phyloP scores from a whole-genome alignment of 2,888 invertebrate genomes.

The Cosmia pyralina region DNA sequence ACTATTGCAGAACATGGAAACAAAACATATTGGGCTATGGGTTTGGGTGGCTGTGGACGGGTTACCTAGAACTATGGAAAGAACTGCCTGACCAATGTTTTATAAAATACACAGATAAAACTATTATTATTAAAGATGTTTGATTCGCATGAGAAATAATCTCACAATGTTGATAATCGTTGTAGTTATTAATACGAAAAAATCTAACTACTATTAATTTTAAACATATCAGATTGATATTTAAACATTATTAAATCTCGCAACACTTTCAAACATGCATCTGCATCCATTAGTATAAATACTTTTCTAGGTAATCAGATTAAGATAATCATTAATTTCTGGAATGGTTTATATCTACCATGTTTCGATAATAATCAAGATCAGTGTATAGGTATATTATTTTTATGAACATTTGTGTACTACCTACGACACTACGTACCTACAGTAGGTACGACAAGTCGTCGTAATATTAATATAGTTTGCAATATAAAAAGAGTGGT shows the following conservation, averaged over 20 bases:
- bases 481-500: conserved; percentile 26
- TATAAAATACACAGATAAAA: too few species aligned
- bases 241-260: conserved; percentile 21
- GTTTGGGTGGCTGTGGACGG: too few species aligned
- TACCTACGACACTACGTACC: conserved; percentile 26
- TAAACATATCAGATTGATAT: conserved; percentile 33
- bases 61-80: too few species aligned
- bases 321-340: conserved; percentile 25
- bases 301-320: conserved; percentile 4
- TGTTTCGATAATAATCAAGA: conserved; percentile 5
- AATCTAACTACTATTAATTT: conserved; percentile 20
- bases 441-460: conserved; percentile 15
- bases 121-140: too few species aligned
- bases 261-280: conserved; percentile 37
- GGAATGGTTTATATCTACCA: conserved; percentile 42
- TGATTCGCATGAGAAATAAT: background rate
- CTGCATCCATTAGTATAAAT: conserved; percentile 18
- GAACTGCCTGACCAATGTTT: too few species aligned
- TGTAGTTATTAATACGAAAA: conserved; percentile 26
- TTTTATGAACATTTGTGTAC: conserved; percentile 18
- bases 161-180: background rate
- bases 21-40: too few species aligned
- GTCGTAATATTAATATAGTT: conserved; percentile 4
- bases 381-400: background rate
- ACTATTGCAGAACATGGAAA: too few species aligned